Evolutionary conservation across 2,797 vertebrate genomes (phyloP).

Genomic region (Onychomys leucogaster): DNA sequence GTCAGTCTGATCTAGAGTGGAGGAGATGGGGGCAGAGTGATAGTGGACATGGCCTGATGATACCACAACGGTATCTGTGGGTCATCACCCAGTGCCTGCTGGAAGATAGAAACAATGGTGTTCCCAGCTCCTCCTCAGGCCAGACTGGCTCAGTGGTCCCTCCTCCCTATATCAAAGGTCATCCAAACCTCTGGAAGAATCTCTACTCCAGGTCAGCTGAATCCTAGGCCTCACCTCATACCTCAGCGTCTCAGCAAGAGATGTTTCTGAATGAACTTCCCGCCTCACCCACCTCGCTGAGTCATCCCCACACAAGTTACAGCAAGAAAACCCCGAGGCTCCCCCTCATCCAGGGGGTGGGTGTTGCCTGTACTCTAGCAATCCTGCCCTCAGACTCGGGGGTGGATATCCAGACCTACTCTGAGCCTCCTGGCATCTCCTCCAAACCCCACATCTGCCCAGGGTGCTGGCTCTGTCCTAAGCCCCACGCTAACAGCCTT

Average conservation of each 20-base stretch:
- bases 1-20: too few species aligned
- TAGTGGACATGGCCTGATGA: accelerated
- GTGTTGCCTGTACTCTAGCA: neutral
- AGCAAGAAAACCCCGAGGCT: neutral
- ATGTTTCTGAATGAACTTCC: neutral
- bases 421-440: neutral
- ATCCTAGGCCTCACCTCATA: neutral
- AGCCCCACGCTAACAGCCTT: neutral
- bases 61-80: neutral
- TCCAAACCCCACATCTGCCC: neutral
- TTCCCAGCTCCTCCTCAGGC: neutral
- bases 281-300: neutral
- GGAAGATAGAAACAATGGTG: neutral
- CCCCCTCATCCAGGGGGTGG: neutral
- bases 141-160: neutral
- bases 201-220: too few species aligned
- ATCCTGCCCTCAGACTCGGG: neutral
- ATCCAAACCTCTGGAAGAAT: neutral
- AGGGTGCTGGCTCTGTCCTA: neutral
- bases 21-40: too few species aligned
- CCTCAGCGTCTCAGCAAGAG: accelerated
- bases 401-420: neutral
- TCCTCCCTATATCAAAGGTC: neutral
- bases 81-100: neutral
- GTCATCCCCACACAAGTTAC: neutral